phyloP scores from a whole-genome alignment of 2,888 invertebrate genomes.

The Pyrrhia umbra region DNA sequence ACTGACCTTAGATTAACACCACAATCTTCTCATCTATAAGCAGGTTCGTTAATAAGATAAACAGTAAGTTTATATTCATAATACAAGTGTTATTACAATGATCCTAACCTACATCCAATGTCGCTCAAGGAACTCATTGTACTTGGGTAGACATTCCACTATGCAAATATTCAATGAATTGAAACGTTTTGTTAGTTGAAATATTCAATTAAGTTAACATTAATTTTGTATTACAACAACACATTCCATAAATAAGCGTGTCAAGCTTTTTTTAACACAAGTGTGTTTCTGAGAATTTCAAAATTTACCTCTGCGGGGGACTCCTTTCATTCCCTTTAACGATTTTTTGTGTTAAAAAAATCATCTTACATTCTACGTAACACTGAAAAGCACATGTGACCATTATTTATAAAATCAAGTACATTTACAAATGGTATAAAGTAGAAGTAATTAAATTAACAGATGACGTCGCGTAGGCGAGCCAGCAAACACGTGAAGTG shows the following conservation, averaged over 20 bases:
- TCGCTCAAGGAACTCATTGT: slow-evolving; percentile 57
- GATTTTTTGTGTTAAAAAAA: slow-evolving; percentile 21
- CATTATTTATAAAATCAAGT: slow-evolving; percentile 55
- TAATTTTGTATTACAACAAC: slow-evolving; percentile 29
- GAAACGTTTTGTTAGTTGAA: slow-evolving; percentile 45
- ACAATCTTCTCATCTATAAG: slow-evolving; percentile 65
- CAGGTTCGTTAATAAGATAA: slow-evolving; percentile 69
- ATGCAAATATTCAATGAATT: slow-evolving; percentile 49
- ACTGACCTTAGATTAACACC: slow-evolving; percentile 68
- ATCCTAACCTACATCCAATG: slow-evolving; percentile 61
- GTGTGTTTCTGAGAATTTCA: slow-evolving; percentile 46
- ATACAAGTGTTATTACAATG: slow-evolving; percentile 52
- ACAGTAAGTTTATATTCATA: slow-evolving; percentile 55
- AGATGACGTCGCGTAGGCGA: slow-evolving; percentile 80
- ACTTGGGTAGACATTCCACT: slow-evolving; percentile 40
- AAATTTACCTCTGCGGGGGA: slow-evolving; percentile 56
- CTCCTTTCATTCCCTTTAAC: slow-evolving; percentile 16
- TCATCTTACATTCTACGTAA: neutral
- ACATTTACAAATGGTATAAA: slow-evolving; percentile 67
- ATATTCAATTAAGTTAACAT: slow-evolving; percentile 53
- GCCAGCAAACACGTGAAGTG: slow-evolving; percentile 72
- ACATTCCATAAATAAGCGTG: slow-evolving; percentile 46
- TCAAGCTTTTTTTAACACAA: slow-evolving; percentile 28
- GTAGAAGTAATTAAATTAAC: slow-evolving; percentile 84
- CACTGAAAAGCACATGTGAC: slow-evolving; percentile 29